Evolutionary conservation across 2,797 vertebrate genomes (phyloP), one percentile per base, ranked within the genome.

Genomic region (Benthosema pterotum): DNA sequence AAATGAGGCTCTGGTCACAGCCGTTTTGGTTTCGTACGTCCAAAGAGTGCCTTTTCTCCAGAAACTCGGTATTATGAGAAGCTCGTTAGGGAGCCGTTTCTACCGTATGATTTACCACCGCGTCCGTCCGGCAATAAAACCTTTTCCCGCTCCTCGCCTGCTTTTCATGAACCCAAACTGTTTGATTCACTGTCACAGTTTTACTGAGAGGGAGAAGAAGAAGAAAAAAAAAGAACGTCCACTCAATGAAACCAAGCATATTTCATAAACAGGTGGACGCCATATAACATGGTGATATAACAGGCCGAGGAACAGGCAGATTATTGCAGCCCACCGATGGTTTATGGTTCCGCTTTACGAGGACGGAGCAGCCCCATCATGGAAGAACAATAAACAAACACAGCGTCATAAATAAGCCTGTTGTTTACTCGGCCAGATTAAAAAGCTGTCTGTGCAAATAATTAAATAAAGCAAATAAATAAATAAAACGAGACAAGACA

Each of bases 331-430:
- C 1, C 5, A 11, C 15, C 0, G 7, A 72, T 67, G 54, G 69
- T 86, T 80, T 72, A 82, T 13, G 74, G 38, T 63, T 59, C 22
- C 51, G 61, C 63, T 86, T 89, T 83, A 85, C 57, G 71, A 65
- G 77, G 32, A 66, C 59, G 53, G 72, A 81, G 68, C 57, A 69
- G 69, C 66, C 69, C 32, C 71, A 84, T 86, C 70, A 79, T 74
- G 66, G 51, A 66, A 53, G 68, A 64, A 80, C 80, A 69, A 85
- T 88, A 84, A 89, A 87, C 75, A 84, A 74, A 75, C 66, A 61
- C 72, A 14, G 56, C 66, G 77, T 65, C 67, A 60, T 87, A 81
- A 68, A 85, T 72, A 52, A 65, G 63, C 1, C 38, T 51, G 70
- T 47, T 78, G 78, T 88, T 87, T 80, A 85, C 79, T 86, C 56